These are phyloP conservation scores for Poecile atricapillus DNA, from an alignment of 2,113 vertebrate species.

Conservation along the genomic window DNA sequence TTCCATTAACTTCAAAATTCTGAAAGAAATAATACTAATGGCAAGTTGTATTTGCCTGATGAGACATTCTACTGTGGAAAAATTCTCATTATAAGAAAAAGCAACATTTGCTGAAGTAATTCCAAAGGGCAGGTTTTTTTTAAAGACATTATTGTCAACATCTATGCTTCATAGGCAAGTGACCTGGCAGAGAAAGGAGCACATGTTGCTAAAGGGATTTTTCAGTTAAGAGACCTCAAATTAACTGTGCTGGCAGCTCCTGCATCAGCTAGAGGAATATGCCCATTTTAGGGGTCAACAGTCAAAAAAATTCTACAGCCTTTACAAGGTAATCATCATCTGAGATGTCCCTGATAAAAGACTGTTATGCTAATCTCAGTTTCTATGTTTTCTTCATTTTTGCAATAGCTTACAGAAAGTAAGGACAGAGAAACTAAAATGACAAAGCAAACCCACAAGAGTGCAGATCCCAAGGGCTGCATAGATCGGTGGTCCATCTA, in stretches of 20 bases:
- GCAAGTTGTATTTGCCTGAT: not conserved
- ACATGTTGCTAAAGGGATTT: constrained; percentile 20
- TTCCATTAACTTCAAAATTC: not conserved
- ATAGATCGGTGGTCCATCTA: not conserved
- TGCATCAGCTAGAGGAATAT: not conserved
- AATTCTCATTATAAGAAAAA: not conserved
- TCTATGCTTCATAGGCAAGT: not conserved
- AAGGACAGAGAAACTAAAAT: not conserved
- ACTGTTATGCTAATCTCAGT: not conserved
- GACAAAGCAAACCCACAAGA: not conserved
- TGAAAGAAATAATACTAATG: not conserved
- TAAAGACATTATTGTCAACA: not conserved
- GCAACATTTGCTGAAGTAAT: not conserved
- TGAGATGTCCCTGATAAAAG: not conserved
- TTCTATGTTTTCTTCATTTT: not conserved
- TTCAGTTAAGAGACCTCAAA: not conserved
- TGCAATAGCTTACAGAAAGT: not conserved
- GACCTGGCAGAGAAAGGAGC: not conserved
- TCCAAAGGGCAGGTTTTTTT: not conserved
- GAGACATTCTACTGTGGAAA: not conserved
- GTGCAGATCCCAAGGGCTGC: not conserved
- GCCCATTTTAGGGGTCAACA: not conserved
- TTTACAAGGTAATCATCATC: not conserved
- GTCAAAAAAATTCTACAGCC: not conserved
- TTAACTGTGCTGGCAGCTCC: not conserved